A percentile compares a stretch with the other conserved stretches of the same genome.
Evolutionary conservation across 2,113 vertebrate species (phyloP).

Genomic region (Cololabis saira): DNA sequence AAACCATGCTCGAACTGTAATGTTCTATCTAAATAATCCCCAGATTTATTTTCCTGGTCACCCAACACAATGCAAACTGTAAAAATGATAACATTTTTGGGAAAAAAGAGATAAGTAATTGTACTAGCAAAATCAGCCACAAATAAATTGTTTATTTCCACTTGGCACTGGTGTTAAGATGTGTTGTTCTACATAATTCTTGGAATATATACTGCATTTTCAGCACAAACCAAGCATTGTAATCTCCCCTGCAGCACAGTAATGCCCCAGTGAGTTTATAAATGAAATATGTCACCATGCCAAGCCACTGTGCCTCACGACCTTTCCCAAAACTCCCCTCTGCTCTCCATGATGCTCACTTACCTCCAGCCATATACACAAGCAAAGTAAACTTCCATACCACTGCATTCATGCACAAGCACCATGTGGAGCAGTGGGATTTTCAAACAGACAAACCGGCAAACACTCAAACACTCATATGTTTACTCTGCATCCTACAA

Average conservation of each 20-base stretch:
- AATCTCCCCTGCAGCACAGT: conserved; percentile 63
- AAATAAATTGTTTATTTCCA: conserved; percentile 37
- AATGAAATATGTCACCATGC: conserved; percentile 72
- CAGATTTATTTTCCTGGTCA: too few species aligned
- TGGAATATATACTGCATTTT: conserved; percentile 43
- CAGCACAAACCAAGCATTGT: conserved; percentile 43
- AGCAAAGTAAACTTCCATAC: conserved; percentile 12
- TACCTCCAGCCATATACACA: conserved; percentile 34
- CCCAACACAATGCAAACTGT: too few species aligned
- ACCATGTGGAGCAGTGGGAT: conserved; percentile 18
- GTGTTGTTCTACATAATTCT: conserved; percentile 31
- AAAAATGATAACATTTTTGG: too few species aligned
- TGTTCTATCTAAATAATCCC: too few species aligned
- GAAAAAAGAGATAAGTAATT: too few species aligned
- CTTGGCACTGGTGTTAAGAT: neutral
- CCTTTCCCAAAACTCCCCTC: conserved; percentile 66
- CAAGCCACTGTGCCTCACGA: conserved; percentile 54
- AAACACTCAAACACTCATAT: conserved; percentile 48
- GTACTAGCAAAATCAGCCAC: neutral
- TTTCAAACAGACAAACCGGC: conserved; percentile 34
- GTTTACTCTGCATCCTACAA: conserved; percentile 21
- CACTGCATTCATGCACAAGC: conserved; percentile 13
- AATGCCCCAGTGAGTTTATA: conserved; percentile 62
- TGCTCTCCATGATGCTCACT: conserved; percentile 32
- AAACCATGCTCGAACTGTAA: too few species aligned